Evolutionary conservation across 64 coral and sea anemone species (phyloP), one percentile per base, ranked within the genome.

Genomic region (Montipora efflorescens): DNA sequence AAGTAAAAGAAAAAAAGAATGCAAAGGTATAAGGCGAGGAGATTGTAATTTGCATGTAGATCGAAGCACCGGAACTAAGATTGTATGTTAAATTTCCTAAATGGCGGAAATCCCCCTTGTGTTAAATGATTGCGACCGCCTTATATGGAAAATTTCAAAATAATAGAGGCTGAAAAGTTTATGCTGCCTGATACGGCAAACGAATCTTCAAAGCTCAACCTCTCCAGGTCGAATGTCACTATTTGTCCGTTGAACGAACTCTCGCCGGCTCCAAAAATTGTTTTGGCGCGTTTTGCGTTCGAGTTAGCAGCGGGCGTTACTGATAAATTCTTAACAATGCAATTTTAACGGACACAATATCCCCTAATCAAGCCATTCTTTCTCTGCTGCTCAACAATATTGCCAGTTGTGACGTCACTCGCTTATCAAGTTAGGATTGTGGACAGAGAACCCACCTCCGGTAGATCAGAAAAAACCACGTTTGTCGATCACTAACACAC

Each of bases 111-210:
- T 98, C 83, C 74, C 36, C 84, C 89, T 61, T 59, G 93, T 94
- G 74, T 59, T 79, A 85, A 87, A 91, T 98, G 93, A 98, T 95
- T 98, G 93, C 82, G 70, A 77, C 92, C 64, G 78, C 96, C 96
- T 92, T 98, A 98, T 98, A 89, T 98, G 96, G 96, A 77, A 92
- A 92, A 95, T 84, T 69, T 90, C 92, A 89, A 90, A 96, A 91
- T 91, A 96, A 96, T 94, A 80, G 88, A 80, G 55, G 45, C 48
- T 84, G 47, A 75, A 87, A 74, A 50, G 74, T 87, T 52, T 77
- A 75, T 81, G 85, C 77, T 85, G 61, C 67, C 87, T 79, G 82
- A 67, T 92, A 74, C 13, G 53, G 47, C 49, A 74, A 64, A 72
- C 68, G 76, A 74, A 78, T 15, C 3, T 68, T 79, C 49, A 70